Base-by-base conservation (phyloP, 1,140 invertebrate species). In the Steinernema khuongi region DNA sequence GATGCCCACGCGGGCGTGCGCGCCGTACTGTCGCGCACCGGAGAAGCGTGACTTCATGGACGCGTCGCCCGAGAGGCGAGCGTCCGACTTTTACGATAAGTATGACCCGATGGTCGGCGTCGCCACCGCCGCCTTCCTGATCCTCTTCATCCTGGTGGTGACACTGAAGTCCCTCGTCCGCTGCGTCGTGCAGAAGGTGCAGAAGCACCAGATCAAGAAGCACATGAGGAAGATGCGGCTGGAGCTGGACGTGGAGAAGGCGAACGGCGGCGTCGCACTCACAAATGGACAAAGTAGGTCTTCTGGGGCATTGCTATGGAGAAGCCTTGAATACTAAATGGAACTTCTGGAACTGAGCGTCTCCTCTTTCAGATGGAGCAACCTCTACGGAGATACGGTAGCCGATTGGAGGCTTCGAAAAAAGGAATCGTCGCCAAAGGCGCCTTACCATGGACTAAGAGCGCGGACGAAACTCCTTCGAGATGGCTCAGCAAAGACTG, bases 21-120 rank as follows among this genome's bases (percentile, higher is more conserved):
- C 50, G 50, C 50, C 50, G 22, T n/a, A 60, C 19, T 60, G 50
- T 60, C 50, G 50, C 50, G 50, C 26, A 4, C 50, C 50, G 4
- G 50, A 60, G 22, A 60, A 60, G 19, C 50, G 50, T 4, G 50
- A 60, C 50, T 60, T 60, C 26, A 60, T 60, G 50, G 50, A 60
- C 22, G 11, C 50, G 50, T 14, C 22, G 50, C 50, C 50, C 11
- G 50, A 60, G 50, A 14, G 50, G 2, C 50, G 22, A 7, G 50
- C 50, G 7, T 7, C 50, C 50, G 50, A 60, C 22, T 60, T 60
- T 60, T 60, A 60, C 50, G 50, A 7, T 22, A 60, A 60, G 26
- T 60, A 60, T 22, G 50, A 60, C 19, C 50, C 50, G 22, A 60
- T 60, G 50, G 50, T 60, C 22, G 50, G 50, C 7, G 22, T 60